Evolutionary conservation across 1,140 invertebrate species (phyloP).

Genomic region (Aphis craccivora): DNA sequence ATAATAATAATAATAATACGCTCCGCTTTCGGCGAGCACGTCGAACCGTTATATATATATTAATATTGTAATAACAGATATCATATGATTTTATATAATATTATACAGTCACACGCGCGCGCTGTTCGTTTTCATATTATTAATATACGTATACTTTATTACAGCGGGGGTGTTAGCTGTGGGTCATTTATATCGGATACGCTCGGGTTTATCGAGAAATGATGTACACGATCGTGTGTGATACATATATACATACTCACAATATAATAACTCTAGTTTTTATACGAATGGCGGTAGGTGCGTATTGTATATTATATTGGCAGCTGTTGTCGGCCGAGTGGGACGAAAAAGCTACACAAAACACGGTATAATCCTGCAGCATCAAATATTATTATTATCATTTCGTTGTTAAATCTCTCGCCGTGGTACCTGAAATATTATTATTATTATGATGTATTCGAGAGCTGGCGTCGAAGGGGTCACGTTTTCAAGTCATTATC

Average conservation of each 20-base stretch:
- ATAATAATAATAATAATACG: not conserved
- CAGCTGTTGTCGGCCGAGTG: not conserved
- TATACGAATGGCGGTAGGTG: not conserved
- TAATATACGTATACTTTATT: constrained; percentile 38
- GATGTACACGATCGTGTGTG: constrained; percentile 35
- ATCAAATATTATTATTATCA: constrained; percentile 8
- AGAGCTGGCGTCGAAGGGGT: constrained; percentile 13
- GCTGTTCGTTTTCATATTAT: constrained; percentile 19
- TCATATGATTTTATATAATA: not conserved
- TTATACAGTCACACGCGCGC: not conserved
- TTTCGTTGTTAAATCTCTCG: constrained; percentile 46
- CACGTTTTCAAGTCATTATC: constrained; percentile 25
- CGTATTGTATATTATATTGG: not conserved
- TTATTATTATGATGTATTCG: constrained; percentile 9
- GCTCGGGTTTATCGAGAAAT: constrained; percentile 48
- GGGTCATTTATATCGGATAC: constrained; percentile 37
- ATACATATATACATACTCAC: not conserved
- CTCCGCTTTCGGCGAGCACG: not conserved
- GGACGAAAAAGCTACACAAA: not conserved
- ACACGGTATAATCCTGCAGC: constrained; percentile 36
- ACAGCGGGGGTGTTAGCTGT: not conserved
- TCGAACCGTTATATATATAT: not conserved
- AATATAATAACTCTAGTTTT: constrained; percentile 48
- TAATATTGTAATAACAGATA: not conserved
- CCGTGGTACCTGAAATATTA: constrained; percentile 38